phyloP scores from a whole-genome alignment of 2,888 invertebrate species.

The Antheraea assamensis region DNA sequence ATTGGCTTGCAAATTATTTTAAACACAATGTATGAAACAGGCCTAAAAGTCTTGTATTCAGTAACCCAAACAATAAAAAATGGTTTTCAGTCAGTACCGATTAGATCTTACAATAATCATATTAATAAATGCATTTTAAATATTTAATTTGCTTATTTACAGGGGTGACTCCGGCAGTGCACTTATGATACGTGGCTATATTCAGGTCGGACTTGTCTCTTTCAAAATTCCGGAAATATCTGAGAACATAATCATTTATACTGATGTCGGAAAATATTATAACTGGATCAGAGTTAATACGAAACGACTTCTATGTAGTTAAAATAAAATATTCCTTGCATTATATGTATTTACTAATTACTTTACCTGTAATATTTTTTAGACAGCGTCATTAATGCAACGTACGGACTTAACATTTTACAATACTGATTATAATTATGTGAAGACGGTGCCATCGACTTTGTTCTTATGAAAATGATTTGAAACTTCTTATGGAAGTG shows the following conservation, averaged over 20 bases:
- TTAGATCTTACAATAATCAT: neutral
- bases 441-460: no score
- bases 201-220: conserved; percentile 53
- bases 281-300: conserved; percentile 30
- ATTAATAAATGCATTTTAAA: neutral
- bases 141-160: conserved; percentile 19
- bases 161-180: conserved; percentile 57
- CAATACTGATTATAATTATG: no score
- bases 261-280: conserved; percentile 40
- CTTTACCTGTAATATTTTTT: neutral
- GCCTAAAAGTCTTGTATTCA: no score
- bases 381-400: no score
- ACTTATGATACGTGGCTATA: conserved; percentile 38
- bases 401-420: no score
- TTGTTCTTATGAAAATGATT: no score
- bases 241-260: conserved; percentile 37
- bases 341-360: neutral
- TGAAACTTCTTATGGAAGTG: no score
- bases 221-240: conserved; percentile 36
- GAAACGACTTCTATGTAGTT: conserved; percentile 28
- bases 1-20: no score
- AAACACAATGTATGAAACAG: no score
- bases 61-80: no score
- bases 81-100: no score
- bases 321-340: conserved; percentile 14